Evolutionary conservation across 2,888 invertebrate species (phyloP).

Genomic region (Ommatoiulus sabulosus): DNA sequence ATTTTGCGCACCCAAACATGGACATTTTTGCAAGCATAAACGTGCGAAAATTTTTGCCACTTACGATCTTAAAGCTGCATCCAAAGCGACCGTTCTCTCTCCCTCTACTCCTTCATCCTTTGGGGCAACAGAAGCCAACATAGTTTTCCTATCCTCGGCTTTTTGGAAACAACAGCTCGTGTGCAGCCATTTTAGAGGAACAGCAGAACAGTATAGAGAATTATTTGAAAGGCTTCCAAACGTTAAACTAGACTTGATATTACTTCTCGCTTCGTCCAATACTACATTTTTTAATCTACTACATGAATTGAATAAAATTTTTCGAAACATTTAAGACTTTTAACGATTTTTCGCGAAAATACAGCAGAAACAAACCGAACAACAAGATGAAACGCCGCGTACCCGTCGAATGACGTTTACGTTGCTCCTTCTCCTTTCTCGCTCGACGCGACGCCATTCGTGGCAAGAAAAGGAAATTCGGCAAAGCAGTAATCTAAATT

Average conservation of each 20-base stretch:
- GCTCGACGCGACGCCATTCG: not conserved
- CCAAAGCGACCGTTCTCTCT: conserved; percentile 79
- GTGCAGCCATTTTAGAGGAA: conserved; percentile 24
- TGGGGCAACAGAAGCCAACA: conserved; percentile 66
- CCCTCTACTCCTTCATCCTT: conserved; percentile 83
- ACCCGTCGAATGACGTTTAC: conserved; percentile 11
- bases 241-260: not conserved
- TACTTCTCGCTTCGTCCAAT: not conserved
- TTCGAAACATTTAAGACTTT: not conserved
- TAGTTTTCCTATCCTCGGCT: conserved; percentile 64
- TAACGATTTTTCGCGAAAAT: not conserved
- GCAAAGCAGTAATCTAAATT: not conserved
- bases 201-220: not conserved
- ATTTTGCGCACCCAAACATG: not conserved
- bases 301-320: not conserved
- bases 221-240: not conserved
- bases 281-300: conserved; percentile 22
- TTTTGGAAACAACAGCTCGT: conserved; percentile 47
- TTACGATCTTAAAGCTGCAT: conserved; percentile 75
- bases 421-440: too few relatives aligned
- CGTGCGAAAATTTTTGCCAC: conserved; percentile 61
- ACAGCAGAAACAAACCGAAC: not conserved
- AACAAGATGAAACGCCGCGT: not conserved
- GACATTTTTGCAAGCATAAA: not conserved
- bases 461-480: not conserved